These are phyloP conservation scores for Poeciliopsis infans DNA, from an alignment of 2,797 vertebrate species.

Conservation along the genomic window DNA sequence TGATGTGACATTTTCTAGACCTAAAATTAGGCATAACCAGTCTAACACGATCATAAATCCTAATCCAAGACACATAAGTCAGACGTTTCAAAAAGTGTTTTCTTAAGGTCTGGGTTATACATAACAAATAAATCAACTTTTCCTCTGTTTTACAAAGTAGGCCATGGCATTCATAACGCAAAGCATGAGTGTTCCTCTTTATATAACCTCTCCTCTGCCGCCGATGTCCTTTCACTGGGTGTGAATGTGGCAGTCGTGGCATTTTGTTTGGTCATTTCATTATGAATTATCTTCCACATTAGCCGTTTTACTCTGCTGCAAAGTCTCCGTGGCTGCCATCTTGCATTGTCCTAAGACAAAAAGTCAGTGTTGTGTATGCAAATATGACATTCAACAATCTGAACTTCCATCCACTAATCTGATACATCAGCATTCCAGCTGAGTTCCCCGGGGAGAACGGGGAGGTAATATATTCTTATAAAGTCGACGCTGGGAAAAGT, in stretches of 20 bases:
- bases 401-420: conserved; percentile 73
- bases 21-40: neutral
- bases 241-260: conserved; percentile 73
- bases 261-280: conserved; percentile 76
- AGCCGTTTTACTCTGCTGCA: conserved; percentile 64
- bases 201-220: conserved; percentile 52
- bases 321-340: conserved; percentile 55
- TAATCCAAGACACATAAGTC: neutral
- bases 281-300: conserved; percentile 76
- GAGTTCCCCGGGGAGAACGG: conserved; percentile 43
- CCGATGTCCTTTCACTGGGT: conserved; percentile 62
- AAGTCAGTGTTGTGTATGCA: conserved; percentile 79
- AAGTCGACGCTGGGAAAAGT: conserved; percentile 40
- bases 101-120: conserved; percentile 1
- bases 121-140: conserved; percentile 2
- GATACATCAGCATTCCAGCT: conserved; percentile 66
- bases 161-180: conserved; percentile 33
- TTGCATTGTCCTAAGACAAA: conserved; percentile 72
- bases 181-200: conserved; percentile 41
- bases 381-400: conserved; percentile 84
- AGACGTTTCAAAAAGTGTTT: neutral
- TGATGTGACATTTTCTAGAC: neutral
- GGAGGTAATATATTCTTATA: conserved; percentile 50
- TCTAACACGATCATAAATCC: neutral
- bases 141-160: conserved; percentile 8